Evolutionary conservation across 1,140 invertebrate species (phyloP), one percentile per base, ranked within the genome.

Genomic region (Danaus melanippus): DNA sequence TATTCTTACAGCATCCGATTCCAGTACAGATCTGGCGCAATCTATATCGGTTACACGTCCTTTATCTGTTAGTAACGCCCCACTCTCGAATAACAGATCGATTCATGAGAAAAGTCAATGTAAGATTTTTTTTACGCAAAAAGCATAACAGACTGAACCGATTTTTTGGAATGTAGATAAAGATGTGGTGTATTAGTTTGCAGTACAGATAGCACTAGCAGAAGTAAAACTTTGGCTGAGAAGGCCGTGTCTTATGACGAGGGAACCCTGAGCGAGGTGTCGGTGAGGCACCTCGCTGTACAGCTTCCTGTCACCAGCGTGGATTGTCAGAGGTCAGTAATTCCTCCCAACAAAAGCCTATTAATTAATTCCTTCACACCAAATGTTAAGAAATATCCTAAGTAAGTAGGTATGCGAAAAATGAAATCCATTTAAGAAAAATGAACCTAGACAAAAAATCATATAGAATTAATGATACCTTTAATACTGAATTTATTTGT

Each of bases 201-300:
- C 9, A 72, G 71, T 59, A 62, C 76, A 17, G 75, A 77, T 0
- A 12, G 50, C 1, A 47, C 46, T 9, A 53, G 11, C 2, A 75
- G 68, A 58, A 71, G 69, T 15, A 74, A 66, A 11, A 77, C 67
- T 48, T 39, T 50, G 1, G 8, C 9, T 2, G 54, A 42, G 11
- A 82, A 83, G 46, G 66, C 77, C 0, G 42, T 62, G 1, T 78
- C 79, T 0, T 76, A 52, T 45, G 78, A 81, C 21, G 52, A 39
- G 7, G 43, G 48, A 9, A n/a, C 53, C 10, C 43, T 67, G 9
- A 70, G 69, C 1, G 68, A 79, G 9, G 67, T 80, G 7, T 60
- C 68, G 0, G 74, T 83, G 12, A 79, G 67, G 51, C 78, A 79
- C 41, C 56, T 85, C 11, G 76, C 68, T 10, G 72, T 83, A 0